Evolutionary conservation across 2,113 vertebrate genomes (phyloP).

Genomic region (Emydura subglobosa): DNA sequence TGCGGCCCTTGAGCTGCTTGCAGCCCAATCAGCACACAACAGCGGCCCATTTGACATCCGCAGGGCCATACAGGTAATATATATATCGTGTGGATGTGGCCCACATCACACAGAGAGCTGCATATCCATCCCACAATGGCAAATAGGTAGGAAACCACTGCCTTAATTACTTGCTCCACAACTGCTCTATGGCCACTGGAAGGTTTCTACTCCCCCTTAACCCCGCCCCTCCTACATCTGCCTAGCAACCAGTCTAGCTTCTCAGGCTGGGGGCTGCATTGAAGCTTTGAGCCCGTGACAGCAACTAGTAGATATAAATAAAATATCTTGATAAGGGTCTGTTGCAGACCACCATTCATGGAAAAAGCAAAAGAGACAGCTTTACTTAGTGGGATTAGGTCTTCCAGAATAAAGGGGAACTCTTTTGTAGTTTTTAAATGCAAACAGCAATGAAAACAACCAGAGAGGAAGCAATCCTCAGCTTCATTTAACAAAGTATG

Average conservation of each 20-base stretch:
- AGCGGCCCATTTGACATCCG: no score
- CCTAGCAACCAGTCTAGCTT: not conserved
- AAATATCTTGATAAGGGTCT: not conserved
- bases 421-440: not conserved
- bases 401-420: not conserved
- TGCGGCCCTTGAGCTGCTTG: no score
- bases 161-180: rapidly evolving
- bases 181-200: not conserved
- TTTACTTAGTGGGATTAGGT: not conserved
- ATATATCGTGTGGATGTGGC: no score
- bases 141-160: no score
- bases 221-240: not conserved
- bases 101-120: no score
- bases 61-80: no score
- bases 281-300: not conserved
- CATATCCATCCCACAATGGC: no score
- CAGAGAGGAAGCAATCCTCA: not conserved
- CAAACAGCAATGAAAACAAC: not conserved
- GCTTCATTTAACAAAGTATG: not conserved
- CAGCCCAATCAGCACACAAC: no score
- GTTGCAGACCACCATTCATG: not conserved
- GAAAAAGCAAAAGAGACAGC: not conserved
- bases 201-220: not conserved
- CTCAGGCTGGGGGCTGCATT: not conserved
- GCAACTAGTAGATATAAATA: not conserved